Conservation (phyloP, 2,113 vertebrate species). For the Engraulis encrasicolus region DNA sequence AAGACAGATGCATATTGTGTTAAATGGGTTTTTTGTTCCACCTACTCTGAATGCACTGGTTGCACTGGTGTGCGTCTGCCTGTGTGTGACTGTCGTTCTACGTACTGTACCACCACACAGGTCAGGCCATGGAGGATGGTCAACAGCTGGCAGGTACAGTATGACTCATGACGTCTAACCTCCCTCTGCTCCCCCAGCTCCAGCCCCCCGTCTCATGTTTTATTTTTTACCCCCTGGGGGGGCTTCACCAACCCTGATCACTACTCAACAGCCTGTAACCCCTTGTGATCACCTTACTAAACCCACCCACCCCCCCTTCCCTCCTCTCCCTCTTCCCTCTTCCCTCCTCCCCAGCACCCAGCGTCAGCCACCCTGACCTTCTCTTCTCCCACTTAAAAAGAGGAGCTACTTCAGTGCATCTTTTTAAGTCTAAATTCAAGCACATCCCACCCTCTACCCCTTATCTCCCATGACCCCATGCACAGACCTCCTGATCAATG, state of each 20-base stretch:
- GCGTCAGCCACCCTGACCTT: constrained; percentile 35
- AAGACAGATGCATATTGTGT: not conserved
- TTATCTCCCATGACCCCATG: constrained; percentile 24
- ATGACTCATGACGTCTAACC: constrained; percentile 41
- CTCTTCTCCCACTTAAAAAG: constrained; percentile 64
- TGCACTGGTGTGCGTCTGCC: constrained; percentile 45
- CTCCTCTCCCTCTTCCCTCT: constrained; percentile 12
- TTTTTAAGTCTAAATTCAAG: constrained; percentile 63
- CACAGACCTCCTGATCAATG: constrained; percentile 41
- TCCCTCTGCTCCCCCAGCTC: constrained; percentile 61
- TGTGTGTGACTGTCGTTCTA: constrained; percentile 84
- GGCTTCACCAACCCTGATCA: constrained; percentile 8
- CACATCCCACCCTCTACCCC: constrained; percentile 39
- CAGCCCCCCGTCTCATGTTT: constrained; percentile 38
- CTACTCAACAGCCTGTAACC: constrained; percentile 38
- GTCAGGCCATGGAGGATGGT: constrained; percentile 89
- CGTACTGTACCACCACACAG: constrained; percentile 88
- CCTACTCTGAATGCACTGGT: constrained; percentile 53
- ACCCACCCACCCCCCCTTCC: too few relatives aligned
- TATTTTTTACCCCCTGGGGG: constrained; percentile 21
- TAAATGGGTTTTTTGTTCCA: not conserved
- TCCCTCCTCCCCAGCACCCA: constrained; percentile 34
- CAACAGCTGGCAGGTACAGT: constrained; percentile 93
- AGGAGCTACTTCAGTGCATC: constrained; percentile 58
- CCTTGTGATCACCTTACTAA: constrained; percentile 47